Conservation (phyloP, 37 sponge, comb jelly and placozoan genomes). For the Spongilla lacustris region DNA sequence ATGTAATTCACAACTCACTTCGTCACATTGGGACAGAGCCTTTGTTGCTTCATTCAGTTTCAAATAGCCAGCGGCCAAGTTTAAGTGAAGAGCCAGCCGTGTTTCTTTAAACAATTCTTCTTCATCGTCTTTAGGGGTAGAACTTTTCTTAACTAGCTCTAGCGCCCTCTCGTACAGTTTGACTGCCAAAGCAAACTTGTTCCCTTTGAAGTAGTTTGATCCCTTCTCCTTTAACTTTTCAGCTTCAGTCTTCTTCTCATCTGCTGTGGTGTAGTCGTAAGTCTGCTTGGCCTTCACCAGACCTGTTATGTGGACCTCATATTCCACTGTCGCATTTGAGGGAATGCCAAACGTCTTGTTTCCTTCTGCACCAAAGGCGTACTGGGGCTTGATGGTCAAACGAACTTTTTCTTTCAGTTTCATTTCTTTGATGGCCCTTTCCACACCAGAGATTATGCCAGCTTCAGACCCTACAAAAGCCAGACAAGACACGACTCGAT, state of each 20-base stretch:
- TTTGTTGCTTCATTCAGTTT: conserved; percentile 59
- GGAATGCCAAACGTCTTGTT: conserved; percentile 62
- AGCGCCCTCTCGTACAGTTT: conserved; percentile 81
- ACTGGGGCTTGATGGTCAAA: conserved; percentile 67
- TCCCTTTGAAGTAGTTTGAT: conserved; percentile 82
- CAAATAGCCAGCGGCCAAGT: conserved; percentile 80
- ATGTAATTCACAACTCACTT: too few species aligned
- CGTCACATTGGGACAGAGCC: conserved; percentile 68
- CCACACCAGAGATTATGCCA: conserved; percentile 65
- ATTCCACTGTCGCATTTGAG: conserved; percentile 65
- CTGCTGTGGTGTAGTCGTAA: conserved; percentile 81
- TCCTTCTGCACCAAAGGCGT: conserved; percentile 74
- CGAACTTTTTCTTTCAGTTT: conserved; percentile 62
- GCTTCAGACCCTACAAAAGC: conserved; percentile 51
- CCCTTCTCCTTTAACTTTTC: conserved; percentile 80
- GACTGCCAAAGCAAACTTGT: conserved; percentile 70
- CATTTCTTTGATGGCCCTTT: conserved; percentile 87
- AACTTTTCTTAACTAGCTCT: conserved; percentile 54
- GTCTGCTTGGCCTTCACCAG: conserved; percentile 74
- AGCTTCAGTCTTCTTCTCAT: conserved; percentile 79
- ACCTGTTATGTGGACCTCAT: conserved; percentile 62
- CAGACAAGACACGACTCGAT: too few species aligned
- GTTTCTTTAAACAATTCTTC: conserved; percentile 51
- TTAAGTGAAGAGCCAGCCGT: conserved; percentile 66
- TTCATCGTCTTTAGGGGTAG: conserved; percentile 65